These are phyloP conservation scores for Paraplagusia blochii DNA, from an alignment of 2,113 vertebrate genomes.

Conservation along the genomic window DNA sequence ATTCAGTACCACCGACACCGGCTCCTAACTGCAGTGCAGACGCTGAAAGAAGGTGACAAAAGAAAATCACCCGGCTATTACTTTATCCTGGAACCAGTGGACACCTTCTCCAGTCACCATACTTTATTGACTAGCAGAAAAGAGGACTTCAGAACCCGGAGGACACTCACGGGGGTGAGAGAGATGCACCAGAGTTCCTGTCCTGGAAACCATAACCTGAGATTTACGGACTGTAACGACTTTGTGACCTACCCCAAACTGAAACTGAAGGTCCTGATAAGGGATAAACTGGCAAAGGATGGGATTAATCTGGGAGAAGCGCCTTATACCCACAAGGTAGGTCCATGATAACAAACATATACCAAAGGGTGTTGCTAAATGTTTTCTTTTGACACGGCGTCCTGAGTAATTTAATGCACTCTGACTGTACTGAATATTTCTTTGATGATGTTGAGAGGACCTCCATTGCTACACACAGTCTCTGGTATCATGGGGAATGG, in stretches of 20 bases:
- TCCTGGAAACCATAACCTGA: conserved; percentile 65
- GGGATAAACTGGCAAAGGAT: conserved; percentile 91
- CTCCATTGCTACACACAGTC: neutral
- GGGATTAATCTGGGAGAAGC: conserved; percentile 87
- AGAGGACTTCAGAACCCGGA: conserved; percentile 19
- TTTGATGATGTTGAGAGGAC: conserved; percentile 44
- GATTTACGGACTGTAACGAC: conserved; percentile 68
- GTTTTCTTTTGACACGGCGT: conserved; percentile 19
- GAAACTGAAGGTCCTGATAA: conserved; percentile 92
- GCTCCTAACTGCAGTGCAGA: conserved; percentile 84
- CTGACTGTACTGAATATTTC: conserved; percentile 29
- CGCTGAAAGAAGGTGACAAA: conserved; percentile 81
- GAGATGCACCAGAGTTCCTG: conserved; percentile 43
- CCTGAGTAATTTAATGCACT: conserved; percentile 28
- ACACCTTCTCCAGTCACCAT: conserved; percentile 38
- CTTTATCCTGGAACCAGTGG: conserved; percentile 90
- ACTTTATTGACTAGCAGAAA: conserved; percentile 48
- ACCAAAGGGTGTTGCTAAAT: neutral
- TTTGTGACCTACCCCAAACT: conserved; percentile 84
- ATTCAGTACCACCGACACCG: conserved; percentile 84
- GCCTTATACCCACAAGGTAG: conserved; percentile 90
- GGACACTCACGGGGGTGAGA: conserved; percentile 25
- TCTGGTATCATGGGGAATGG: conserved; percentile 6
- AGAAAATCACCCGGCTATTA: conserved; percentile 80
- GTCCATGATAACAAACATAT: neutral